Conservation (phyloP, 2,888 invertebrate species). For the Ochropacha duplaris region DNA sequence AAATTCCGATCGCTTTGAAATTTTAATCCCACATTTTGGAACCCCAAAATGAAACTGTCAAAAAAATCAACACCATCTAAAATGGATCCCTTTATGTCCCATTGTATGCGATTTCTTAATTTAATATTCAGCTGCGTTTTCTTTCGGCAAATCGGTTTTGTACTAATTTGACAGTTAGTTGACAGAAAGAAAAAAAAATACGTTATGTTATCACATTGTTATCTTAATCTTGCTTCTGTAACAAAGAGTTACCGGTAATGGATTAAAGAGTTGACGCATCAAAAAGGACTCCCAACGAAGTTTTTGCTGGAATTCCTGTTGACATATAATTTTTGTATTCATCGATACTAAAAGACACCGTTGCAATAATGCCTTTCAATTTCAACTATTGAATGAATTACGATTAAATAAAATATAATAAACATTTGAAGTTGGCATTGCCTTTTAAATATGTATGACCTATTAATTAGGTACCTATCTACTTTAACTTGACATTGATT, state of each 20-base stretch:
- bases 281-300: slow-evolving; percentile 53
- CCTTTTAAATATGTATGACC: too few relatives aligned
- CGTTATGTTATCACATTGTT: slow-evolving; percentile 46
- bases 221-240: slow-evolving; percentile 47
- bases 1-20: slow-evolving; percentile 43
- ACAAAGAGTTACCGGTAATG: slow-evolving; percentile 39
- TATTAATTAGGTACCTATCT: too few relatives aligned
- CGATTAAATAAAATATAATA: not conserved
- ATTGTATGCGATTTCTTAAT: slow-evolving; percentile 53
- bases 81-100: slow-evolving; percentile 57
- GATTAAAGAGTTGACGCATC: slow-evolving; percentile 68
- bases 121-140: slow-evolving; percentile 64
- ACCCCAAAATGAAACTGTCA: slow-evolving; percentile 58
- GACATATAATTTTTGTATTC: not conserved
- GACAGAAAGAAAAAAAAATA: slow-evolving; percentile 56
- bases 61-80: slow-evolving; percentile 61
- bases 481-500: too few relatives aligned
- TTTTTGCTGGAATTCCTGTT: slow-evolving; percentile 13
- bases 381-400: not conserved
- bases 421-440: too few relatives aligned
- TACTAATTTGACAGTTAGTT: slow-evolving; percentile 73
- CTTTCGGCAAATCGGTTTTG: slow-evolving; percentile 61
- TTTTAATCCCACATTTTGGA: slow-evolving; percentile 51
- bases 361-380: not conserved
- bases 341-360: not conserved